Percentiles rank a stretch among this genome's conserved stretches.
phyloP scores from a whole-genome alignment of 2,113 vertebrate species.

The Pangasianodon hypophthalmus region DNA sequence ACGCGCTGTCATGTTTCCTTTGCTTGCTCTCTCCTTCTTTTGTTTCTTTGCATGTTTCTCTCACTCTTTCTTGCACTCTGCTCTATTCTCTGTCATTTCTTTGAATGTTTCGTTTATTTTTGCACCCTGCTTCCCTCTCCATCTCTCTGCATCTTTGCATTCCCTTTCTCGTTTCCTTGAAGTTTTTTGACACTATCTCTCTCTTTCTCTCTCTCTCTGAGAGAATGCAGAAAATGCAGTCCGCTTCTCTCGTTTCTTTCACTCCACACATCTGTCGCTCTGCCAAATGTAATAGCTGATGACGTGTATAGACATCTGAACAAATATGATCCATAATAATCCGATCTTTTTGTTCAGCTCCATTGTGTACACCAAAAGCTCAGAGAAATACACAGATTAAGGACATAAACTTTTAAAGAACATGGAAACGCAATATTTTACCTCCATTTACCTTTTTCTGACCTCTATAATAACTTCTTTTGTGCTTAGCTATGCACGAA shows the following conservation, averaged over 20 bases:
- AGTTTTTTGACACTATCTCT: background rate
- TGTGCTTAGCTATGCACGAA: background rate
- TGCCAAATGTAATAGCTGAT: background rate
- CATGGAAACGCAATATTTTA: background rate
- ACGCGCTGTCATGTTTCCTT: background rate
- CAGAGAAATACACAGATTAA: background rate
- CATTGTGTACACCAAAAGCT: background rate
- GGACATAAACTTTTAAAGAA: background rate
- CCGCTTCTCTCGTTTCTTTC: background rate
- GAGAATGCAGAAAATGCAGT: background rate
- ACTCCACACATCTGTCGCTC: background rate
- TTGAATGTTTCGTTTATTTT: background rate
- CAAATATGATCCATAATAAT: background rate
- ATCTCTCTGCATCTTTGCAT: background rate
- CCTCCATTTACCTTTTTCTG: background rate
- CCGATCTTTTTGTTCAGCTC: background rate
- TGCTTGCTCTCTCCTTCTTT: background rate
- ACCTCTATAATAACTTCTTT: background rate
- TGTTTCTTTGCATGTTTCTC: background rate
- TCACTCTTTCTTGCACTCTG: slow-evolving; percentile 16
- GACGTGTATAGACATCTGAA: background rate
- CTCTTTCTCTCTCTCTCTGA: background rate
- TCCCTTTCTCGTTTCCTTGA: background rate
- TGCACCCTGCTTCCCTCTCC: background rate
- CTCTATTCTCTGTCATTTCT: background rate